These are phyloP conservation scores for Eudorcas thomsonii DNA, from an alignment of 2,113 vertebrate genomes.

Conservation along the genomic window DNA sequence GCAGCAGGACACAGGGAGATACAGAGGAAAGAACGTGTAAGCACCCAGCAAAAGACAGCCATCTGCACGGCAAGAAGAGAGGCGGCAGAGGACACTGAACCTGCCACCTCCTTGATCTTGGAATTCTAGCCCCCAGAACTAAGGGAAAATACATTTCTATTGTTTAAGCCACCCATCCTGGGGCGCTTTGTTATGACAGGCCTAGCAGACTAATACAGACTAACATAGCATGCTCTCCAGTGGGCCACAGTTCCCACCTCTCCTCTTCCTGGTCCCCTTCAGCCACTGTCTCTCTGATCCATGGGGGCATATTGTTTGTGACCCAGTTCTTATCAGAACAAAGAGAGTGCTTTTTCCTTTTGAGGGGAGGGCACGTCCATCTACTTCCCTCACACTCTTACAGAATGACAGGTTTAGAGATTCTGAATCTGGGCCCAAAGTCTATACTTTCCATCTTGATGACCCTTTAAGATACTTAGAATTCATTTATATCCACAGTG, in stretches of 20 bases:
- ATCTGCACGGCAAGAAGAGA: not conserved
- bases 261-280: not conserved
- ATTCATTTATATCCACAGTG: not conserved
- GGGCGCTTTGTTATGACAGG: not conserved
- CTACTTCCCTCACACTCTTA: not conserved
- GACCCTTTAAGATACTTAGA: not conserved
- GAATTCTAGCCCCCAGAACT: not conserved
- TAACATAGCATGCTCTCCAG: not conserved
- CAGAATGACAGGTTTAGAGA: not conserved
- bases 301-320: not conserved
- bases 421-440: not conserved
- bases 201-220: not conserved
- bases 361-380: not conserved
- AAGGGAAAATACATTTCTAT: not conserved
- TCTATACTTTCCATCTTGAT: not conserved
- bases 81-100: not conserved
- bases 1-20: not conserved
- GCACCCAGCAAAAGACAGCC: not conserved
- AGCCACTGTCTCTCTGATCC: not conserved
- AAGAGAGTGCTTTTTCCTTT: not conserved
- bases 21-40: not conserved
- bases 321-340: not conserved
- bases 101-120: not conserved
- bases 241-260: fast-evolving
- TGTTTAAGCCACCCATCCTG: not conserved